Base-by-base conservation (phyloP, 2,797 vertebrate genomes). In the Helostoma temminkii region DNA sequence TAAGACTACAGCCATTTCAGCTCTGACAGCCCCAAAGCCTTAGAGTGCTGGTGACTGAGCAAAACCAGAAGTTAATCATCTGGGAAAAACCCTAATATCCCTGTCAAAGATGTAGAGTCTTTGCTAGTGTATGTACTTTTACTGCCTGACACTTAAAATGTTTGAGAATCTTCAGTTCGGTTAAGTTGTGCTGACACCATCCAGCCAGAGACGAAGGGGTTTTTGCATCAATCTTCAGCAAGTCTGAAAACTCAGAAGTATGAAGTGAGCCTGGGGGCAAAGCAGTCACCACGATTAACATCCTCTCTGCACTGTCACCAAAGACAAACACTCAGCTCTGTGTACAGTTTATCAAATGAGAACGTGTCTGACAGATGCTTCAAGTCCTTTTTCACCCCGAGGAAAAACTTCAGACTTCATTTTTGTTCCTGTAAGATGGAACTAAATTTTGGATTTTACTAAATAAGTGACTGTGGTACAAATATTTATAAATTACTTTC, bases 321-420 rank as follows among this genome's bases (percentile, higher is more conserved):
- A 55, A 84, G 67, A 80, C 50, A 55, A 67, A 70, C 32, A 57
- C 34, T 49, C 54, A 12, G 75, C 68, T 62, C 71, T 15, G 24
- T 32, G 39, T 15, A 24, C 22, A 50, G 42, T 18, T 32, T 41
- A 67, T 64, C 61, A 69, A 22, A 58, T 30, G 34, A 9, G 42
- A 54, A 22, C 18, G 14, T 19, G n/a, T 54, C 42, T 32, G 5
- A 52, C 48, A 59, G 32, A 50, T 6, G n/a, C 16, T 57, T 39
- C 34, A 39, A 39, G 2, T 2, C 42, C 26, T 55, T 32, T 6
- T 1, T 36, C 47, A 19, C 50, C 53, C 56, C 0, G 19, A 66
- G 28, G 5, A 26, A 9, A 15, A 41, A 30, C 15, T 15, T 37
- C 36, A 37, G 34, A 68, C 48, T 5, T 67, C n/a, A 19, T 50